A percentile compares a stretch with the other conserved stretches of the same genome.
These are phyloP conservation scores for Phataginus tetradactyla DNA, from an alignment of 2,797 vertebrate genomes.

Conservation along the genomic window DNA sequence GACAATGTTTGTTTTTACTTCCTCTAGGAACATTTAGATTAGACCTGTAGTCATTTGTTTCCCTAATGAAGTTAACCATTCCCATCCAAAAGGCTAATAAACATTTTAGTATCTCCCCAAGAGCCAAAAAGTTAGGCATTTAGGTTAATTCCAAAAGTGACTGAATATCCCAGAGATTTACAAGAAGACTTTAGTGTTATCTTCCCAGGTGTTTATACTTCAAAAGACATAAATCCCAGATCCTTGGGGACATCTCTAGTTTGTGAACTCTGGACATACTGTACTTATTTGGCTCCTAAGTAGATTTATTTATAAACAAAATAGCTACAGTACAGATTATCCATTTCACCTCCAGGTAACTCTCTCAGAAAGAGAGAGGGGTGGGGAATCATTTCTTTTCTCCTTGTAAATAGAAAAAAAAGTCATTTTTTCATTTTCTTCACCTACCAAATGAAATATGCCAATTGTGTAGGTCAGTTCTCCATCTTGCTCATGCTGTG, in stretches of 20 bases:
- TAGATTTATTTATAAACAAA: not conserved
- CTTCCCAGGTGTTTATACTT: not conserved
- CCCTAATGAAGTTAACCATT: not conserved
- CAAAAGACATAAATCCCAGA: not conserved
- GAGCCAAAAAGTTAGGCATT: not conserved
- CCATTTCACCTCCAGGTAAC: not conserved
- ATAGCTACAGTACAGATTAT: not conserved
- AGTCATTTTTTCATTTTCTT: not conserved
- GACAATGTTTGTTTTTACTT: not conserved
- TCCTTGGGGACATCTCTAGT: not conserved
- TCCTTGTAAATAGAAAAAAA: not conserved
- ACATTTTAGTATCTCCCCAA: not conserved
- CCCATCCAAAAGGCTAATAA: not conserved
- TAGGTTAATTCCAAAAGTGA: not conserved
- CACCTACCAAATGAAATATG: not conserved
- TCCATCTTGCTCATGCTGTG: not conserved
- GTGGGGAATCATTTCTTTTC: not conserved
- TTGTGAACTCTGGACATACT: not conserved
- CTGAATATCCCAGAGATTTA: not conserved
- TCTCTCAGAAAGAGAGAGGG: not conserved
- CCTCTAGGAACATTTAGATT: not conserved
- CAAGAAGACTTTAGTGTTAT: not conserved
- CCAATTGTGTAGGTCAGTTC: not conserved
- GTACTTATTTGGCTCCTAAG: not conserved
- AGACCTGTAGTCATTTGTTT: not conserved